phyloP scores from a whole-genome alignment of 2,888 invertebrate species.

The Chydorus sphaericus region DNA sequence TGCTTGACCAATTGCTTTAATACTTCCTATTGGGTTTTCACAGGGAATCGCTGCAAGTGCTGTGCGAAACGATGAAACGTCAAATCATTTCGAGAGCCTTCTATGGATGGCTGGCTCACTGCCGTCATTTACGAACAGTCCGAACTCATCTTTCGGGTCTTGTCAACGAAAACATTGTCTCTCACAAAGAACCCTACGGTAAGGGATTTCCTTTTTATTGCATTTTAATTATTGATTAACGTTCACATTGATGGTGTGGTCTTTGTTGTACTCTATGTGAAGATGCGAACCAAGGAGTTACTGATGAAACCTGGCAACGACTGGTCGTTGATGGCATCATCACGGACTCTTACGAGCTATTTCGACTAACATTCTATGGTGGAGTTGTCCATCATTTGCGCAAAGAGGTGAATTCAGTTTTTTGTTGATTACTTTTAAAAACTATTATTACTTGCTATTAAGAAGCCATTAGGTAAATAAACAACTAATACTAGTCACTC shows the following conservation, averaged over 20 bases:
- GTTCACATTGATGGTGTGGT: background rate
- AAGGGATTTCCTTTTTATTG: constrained; percentile 1
- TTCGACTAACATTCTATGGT: constrained; percentile 70
- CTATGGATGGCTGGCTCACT: constrained; percentile 92
- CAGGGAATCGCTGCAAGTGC: constrained; percentile 46
- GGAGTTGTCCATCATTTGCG: constrained; percentile 67
- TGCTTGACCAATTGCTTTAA: too few relatives aligned
- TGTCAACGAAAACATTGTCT: constrained; percentile 49
- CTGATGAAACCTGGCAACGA: constrained; percentile 55
- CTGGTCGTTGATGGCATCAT: constrained; percentile 35
- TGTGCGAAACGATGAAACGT: constrained; percentile 86
- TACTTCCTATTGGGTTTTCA: background rate
- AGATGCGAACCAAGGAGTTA: constrained; percentile 40
- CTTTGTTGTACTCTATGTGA: background rate
- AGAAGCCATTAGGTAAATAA: too few relatives aligned
- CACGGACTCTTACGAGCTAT: constrained; percentile 48
- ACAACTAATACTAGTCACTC: too few relatives aligned
- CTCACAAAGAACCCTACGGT: constrained; percentile 32
- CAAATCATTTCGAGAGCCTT: constrained; percentile 91
- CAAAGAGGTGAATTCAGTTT: too few relatives aligned
- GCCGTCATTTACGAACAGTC: constrained; percentile 80
- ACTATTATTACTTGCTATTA: too few relatives aligned
- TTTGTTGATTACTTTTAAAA: too few relatives aligned
- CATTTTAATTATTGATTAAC: background rate
- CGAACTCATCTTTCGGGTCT: constrained; percentile 80